Evolutionary conservation across 2,113 vertebrate genomes (phyloP).

Genomic region (Spermophilus dauricus): DNA sequence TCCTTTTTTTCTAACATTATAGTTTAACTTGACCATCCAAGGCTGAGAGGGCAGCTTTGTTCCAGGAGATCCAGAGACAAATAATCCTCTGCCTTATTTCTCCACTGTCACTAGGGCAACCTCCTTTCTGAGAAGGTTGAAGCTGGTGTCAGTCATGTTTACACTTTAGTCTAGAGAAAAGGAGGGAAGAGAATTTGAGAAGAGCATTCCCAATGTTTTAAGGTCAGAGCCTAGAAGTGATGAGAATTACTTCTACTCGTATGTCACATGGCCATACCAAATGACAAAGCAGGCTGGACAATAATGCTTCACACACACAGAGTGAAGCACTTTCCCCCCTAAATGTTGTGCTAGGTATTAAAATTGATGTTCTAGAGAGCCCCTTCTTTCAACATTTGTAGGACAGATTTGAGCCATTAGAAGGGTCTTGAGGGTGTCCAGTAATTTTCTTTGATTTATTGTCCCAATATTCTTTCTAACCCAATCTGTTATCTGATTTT

Average conservation of each 20-base stretch:
- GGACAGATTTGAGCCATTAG: neutral
- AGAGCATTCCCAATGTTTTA: neutral
- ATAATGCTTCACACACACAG: neutral
- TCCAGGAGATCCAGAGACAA: neutral
- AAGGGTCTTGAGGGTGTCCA: neutral
- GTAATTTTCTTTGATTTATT: neutral
- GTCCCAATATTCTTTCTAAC: neutral
- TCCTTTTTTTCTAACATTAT: neutral
- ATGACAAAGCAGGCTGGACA: neutral
- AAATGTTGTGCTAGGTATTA: neutral
- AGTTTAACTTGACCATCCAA: neutral
- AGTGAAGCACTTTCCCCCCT: neutral
- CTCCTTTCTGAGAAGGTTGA: neutral
- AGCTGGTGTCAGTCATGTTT: neutral
- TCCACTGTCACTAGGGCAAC: neutral
- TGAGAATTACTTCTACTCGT: neutral
- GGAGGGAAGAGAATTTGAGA: neutral
- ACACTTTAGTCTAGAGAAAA: neutral
- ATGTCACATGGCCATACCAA: neutral
- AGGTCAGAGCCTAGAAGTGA: neutral
- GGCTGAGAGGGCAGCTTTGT: neutral
- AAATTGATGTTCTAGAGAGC: neutral
- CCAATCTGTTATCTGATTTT: conserved; percentile 2
- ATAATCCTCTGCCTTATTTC: neutral
- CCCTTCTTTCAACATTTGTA: neutral